Evolutionary conservation across 64 coral and sea anemone species (phyloP), one percentile per base, ranked within the genome.

Genomic region (Trachythela sp.): DNA sequence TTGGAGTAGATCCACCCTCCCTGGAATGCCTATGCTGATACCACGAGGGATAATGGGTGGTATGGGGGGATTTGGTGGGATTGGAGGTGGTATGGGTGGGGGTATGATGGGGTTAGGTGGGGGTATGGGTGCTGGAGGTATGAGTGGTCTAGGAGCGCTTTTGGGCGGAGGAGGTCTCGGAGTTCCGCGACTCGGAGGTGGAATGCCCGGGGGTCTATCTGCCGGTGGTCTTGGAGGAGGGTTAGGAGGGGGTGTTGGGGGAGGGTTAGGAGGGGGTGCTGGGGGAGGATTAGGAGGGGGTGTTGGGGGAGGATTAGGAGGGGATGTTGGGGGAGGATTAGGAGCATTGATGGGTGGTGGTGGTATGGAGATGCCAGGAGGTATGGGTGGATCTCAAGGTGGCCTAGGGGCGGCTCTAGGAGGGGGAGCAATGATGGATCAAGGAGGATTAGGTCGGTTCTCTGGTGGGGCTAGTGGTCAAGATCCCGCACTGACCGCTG

Each of bases 1-100:
- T 13, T 80, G 75, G 75, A 80, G 4, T 80, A 35, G 75, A 36
- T 80, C 75, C 18, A 80, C 75, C 37, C 15, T 80, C 4, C 75
- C 75, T 39, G 30, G 18, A 8, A 5, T 64, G 22, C 20, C 20
- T 64, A 64, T 80, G 37, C 20, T 80, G 31, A 29, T 80, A 80
- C 75, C 75, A 1, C 26, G 75, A 37, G 75, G 75, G 75, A 80
- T 80, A 20, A 80, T 80, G 14, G 75, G 75, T 80, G 75, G 75
- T 37, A 80, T 80, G 75, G 37, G 4, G 10, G 75, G 75, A 9
- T 35, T 35, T 37, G 75, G 75, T 34, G 75, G 75, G 13, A 80
- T 80, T 4, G 71, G 36, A 34, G 71, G n/a, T 13, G 71, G 71
- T 8, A 36, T 80, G 34, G 75, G 75, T 34, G 75, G 75, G 34